Conservation (phyloP, 2,113 vertebrate species). For the Ceyx cyanopectus region DNA sequence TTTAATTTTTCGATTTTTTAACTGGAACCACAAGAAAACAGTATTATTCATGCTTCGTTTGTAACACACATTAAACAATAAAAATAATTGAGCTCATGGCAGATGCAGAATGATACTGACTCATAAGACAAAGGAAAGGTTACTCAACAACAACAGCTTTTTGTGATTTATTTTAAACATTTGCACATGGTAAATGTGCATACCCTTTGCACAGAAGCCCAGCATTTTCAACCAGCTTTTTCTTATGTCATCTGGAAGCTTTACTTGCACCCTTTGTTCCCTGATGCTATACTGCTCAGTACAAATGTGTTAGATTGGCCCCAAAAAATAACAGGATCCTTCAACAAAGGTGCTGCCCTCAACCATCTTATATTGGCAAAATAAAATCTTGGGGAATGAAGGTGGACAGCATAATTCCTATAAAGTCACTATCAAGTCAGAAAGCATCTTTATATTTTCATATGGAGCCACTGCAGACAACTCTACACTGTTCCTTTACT, state of each 20-base stretch:
- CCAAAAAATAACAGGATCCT: background rate
- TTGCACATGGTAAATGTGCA: background rate
- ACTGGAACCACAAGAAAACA: background rate
- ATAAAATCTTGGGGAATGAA: background rate
- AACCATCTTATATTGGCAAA: background rate
- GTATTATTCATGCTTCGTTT: background rate
- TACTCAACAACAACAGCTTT: background rate
- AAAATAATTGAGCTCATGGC: background rate
- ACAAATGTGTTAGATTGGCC: background rate
- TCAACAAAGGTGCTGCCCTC: background rate
- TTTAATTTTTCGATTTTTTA: background rate
- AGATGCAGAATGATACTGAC: background rate
- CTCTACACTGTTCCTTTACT: background rate
- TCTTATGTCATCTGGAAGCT: background rate
- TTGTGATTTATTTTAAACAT: background rate
- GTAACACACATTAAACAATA: background rate
- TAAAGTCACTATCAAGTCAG: background rate
- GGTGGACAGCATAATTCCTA: background rate
- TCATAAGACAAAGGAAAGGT: background rate
- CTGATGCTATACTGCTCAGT: rapidly evolving
- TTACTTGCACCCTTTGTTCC: background rate
- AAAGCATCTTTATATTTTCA: background rate
- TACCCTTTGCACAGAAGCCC: background rate
- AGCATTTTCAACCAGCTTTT: background rate
- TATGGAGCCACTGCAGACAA: background rate